Evolutionary conservation across 2,888 invertebrate species (phyloP).

Genomic region (Drosophila pseudotalamancana): DNA sequence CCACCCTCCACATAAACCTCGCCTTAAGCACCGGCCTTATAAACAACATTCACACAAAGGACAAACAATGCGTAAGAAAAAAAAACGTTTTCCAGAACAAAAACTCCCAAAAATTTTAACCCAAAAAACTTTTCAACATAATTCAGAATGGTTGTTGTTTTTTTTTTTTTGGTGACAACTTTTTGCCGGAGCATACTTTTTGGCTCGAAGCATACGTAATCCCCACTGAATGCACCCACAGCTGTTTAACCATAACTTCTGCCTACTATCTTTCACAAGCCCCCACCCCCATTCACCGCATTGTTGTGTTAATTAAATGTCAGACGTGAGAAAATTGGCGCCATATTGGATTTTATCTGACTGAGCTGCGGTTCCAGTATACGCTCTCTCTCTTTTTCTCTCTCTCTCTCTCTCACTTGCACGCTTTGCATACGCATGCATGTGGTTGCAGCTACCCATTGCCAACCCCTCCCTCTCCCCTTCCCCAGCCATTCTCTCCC

Average conservation of each 20-base stretch:
- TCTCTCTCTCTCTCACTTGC: neutral
- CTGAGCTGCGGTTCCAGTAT: conserved; percentile 46
- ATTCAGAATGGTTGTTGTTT: conserved; percentile 52
- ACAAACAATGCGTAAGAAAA: conserved; percentile 45
- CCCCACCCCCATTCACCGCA: conserved; percentile 39
- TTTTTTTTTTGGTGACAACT: conserved; percentile 66
- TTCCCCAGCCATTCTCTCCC: neutral
- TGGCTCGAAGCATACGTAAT: conserved; percentile 1
- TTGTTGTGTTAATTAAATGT: conserved; percentile 82
- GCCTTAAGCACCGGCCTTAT: conserved; percentile 29
- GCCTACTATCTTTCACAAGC: neutral
- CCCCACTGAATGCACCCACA: conserved; percentile 7
- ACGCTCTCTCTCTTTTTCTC: conserved; percentile 1
- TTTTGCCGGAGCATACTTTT: conserved; percentile 66
- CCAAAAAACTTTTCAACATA: conserved; percentile 50
- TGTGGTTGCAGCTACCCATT: conserved; percentile 32
- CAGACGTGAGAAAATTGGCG: conserved; percentile 82
- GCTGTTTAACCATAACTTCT: conserved; percentile 19
- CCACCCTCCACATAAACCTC: conserved; percentile 11
- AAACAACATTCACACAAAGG: conserved; percentile 31
- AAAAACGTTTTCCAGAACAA: conserved; percentile 3
- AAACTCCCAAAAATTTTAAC: neutral
- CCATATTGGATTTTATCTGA: conserved; percentile 80
- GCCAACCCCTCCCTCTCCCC: neutral
- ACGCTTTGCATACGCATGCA: conserved; percentile 55